phyloP scores from a whole-genome alignment of 2,797 vertebrate species.

The Squalus acanthias region DNA sequence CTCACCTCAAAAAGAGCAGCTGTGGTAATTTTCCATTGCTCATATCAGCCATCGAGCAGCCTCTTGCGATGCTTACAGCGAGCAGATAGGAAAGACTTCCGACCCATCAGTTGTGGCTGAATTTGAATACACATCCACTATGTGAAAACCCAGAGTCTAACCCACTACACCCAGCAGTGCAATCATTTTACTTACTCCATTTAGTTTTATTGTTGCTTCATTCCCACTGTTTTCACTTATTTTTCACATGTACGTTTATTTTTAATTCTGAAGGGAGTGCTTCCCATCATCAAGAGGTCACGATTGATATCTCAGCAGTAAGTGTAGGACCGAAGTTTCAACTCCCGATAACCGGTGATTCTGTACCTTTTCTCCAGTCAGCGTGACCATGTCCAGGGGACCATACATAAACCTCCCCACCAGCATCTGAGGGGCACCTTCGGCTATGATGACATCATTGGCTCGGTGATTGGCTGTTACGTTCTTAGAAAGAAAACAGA shows the following conservation, averaged over 20 bases:
- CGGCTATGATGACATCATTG: conserved; percentile 84
- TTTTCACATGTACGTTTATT: neutral
- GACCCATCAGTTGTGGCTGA: no score
- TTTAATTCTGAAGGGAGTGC: neutral
- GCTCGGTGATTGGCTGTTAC: conserved; percentile 94
- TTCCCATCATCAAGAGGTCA: neutral
- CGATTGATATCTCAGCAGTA: neutral
- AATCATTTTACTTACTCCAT: neutral
- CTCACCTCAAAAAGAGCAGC: no score
- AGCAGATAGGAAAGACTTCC: no score
- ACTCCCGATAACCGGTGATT: neutral
- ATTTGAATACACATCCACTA: no score
- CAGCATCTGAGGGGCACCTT: conserved; percentile 81
- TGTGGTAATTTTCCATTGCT: no score
- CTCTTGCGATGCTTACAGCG: no score
- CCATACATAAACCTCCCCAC: conserved; percentile 98
- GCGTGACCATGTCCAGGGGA: conserved; percentile 94
- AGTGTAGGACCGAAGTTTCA: neutral
- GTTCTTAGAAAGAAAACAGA: conserved; percentile 64
- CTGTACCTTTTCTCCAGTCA: conserved; percentile 92
- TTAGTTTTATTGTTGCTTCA: neutral
- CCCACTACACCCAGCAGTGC: neutral
- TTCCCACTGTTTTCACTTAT: neutral
- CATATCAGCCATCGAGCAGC: no score
- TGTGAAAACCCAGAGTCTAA: no score